Percentiles rank a stretch among this genome's conserved stretches.
Conservation (phyloP, 2,888 invertebrate species). For the Harmothoe impar region DNA sequence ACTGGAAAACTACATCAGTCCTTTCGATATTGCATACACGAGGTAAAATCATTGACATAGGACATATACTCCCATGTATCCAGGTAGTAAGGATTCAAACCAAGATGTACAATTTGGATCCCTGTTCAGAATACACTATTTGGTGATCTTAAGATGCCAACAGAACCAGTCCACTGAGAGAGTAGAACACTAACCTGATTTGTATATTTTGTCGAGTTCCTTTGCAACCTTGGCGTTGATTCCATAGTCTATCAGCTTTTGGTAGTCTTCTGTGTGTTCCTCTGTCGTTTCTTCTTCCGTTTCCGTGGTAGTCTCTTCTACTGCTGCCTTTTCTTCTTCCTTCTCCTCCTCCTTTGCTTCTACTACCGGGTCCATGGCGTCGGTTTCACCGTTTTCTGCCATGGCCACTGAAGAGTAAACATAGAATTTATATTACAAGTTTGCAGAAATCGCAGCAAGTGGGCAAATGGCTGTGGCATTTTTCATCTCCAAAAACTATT, state of each 20-base stretch:
- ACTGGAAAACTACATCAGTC: too few species aligned
- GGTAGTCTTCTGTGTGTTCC: conserved; percentile 90
- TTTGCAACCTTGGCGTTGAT: conserved; percentile 96
- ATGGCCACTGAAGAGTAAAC: conserved; percentile 47
- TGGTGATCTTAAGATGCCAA: too few species aligned
- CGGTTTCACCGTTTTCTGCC: conserved; percentile 63
- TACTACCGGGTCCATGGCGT: conserved; percentile 54
- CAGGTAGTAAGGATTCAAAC: too few species aligned
- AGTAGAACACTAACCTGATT: conserved; percentile 87
- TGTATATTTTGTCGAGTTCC: conserved; percentile 98
- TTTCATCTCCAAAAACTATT: too few species aligned
- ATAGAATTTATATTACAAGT: not conserved
- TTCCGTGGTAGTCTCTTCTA: not conserved
- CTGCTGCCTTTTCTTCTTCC: not conserved
- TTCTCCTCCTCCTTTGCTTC: not conserved
- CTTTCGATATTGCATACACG: too few species aligned
- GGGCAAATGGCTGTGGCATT: too few species aligned
- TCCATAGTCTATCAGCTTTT: conserved; percentile 97
- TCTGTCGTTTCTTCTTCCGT: conserved; percentile 65
- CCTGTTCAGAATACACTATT: too few species aligned
- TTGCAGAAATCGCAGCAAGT: too few species aligned
- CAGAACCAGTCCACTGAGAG: too few species aligned
- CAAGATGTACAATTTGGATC: too few species aligned
- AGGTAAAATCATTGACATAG: too few species aligned
- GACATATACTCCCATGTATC: too few species aligned